Base-by-base conservation (phyloP, 2,113 vertebrate genomes). In the Daphoenositta chrysoptera region DNA sequence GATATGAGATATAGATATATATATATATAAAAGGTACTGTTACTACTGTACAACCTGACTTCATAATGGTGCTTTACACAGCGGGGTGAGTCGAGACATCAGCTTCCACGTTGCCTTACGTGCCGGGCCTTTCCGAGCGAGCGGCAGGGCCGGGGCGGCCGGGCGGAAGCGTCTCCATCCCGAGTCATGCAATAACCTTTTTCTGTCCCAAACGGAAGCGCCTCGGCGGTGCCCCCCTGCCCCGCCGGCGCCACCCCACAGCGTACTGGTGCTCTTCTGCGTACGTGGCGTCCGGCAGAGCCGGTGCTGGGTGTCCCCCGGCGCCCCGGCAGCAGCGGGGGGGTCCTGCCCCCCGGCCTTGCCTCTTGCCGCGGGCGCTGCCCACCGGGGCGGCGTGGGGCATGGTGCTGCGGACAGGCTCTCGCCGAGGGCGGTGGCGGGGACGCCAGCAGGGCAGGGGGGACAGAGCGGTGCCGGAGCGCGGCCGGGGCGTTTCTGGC, bases 31-130 rank as follows among this genome's bases (percentile, higher is more conserved):
- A 99, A 98, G 98, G 98, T 99, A 99, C 99, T 98, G 98, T 99
- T 99, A 99, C 99, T 99, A 99, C 99, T 99, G 99, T 99, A 99
- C 98, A 98, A 99, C 98, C 98, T 97, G 97, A 98, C 98, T 99
- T 98, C 98, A 98, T 98, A 98, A 99, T 99, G 99, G 99, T 99
- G 99, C 99, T 99, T 97, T 97, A 96, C 98, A 98, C 98, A 97
- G 97, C 96, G 97, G 98, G 98, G 98, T 98, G 98, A 98, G 98
- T 97, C 96, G 97, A 98, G 99, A 98, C 98, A 98, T 99, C 98
- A 98, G 98, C 97, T 98, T 98, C 98, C 98, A 97, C 94, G 98
- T 98, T 99, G 99, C 99, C 98, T 98, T 97, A 97, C 95, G 97
- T 68, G 97, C 97, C 96, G 80, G 97, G 97, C 97, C 97, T 96